Evolutionary conservation across 2,888 invertebrate species (phyloP).

Genomic region (Sminthurinus aureus): DNA sequence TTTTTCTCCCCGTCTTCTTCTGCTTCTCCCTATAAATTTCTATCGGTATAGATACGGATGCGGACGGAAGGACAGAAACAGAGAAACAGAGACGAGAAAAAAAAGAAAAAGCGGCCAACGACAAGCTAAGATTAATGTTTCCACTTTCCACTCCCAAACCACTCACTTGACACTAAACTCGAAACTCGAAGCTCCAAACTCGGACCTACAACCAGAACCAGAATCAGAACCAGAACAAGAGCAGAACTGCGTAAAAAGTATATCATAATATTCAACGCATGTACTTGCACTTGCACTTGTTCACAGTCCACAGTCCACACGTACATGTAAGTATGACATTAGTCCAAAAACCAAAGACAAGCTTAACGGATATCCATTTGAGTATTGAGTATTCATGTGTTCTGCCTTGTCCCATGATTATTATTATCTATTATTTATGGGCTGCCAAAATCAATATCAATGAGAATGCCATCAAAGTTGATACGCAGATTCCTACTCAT

Average conservation of each 20-base stretch:
- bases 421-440: neutral
- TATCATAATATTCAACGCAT: too few species aligned
- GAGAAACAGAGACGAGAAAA: neutral
- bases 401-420: neutral
- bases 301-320: too few species aligned
- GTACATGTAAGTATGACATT: too few species aligned
- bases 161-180: constrained; percentile 27
- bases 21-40: neutral
- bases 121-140: constrained; percentile 37
- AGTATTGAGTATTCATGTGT: neutral
- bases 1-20: neutral
- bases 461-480: neutral
- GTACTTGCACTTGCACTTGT: too few species aligned
- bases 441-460: neutral
- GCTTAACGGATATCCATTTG: too few species aligned
- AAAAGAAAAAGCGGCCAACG: constrained; percentile 26
- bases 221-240: neutral
- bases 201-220: neutral
- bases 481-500: neutral
- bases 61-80: constrained; percentile 10
- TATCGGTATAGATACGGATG: neutral
- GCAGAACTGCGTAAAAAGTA: too few species aligned
- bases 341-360: too few species aligned
- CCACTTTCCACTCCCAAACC: constrained; percentile 28
- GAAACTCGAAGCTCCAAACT: too few species aligned